These are phyloP conservation scores for Leucoraja ocellata DNA, from an alignment of 2,797 vertebrate genomes.

Conservation along the genomic window DNA sequence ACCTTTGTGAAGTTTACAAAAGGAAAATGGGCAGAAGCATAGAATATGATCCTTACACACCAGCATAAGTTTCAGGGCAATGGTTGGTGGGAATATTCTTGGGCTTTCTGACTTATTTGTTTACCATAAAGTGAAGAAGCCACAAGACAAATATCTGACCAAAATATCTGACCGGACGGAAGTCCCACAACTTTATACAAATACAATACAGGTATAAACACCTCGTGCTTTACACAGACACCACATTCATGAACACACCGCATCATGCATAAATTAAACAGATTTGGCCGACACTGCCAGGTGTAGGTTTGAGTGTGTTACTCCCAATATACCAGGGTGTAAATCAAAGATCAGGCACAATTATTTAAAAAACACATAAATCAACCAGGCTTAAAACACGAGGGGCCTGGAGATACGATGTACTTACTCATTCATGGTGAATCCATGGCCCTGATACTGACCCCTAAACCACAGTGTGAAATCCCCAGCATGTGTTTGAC, in stretches of 20 bases:
- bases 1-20: neutral
- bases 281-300: too few species aligned
- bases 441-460: neutral
- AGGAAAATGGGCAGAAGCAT: neutral
- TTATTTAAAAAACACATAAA: too few species aligned
- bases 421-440: neutral
- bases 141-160: neutral
- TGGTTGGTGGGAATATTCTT: neutral
- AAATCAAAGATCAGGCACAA: too few species aligned
- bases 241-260: too few species aligned
- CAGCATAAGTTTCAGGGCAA: neutral
- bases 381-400: too few species aligned
- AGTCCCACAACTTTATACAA: neutral
- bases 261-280: too few species aligned
- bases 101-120: neutral
- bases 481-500: neutral
- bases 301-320: too few species aligned
- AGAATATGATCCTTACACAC: neutral
- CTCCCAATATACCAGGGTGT: too few species aligned
- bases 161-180: too few species aligned
- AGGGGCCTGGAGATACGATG: too few species aligned
- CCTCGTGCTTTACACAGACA: too few species aligned
- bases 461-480: neutral
- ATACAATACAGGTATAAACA: neutral
- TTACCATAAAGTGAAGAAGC: neutral